Evolutionary conservation across 2,113 vertebrate species (phyloP), one percentile per base, ranked within the genome.

Genomic region (Sialia sialis): DNA sequence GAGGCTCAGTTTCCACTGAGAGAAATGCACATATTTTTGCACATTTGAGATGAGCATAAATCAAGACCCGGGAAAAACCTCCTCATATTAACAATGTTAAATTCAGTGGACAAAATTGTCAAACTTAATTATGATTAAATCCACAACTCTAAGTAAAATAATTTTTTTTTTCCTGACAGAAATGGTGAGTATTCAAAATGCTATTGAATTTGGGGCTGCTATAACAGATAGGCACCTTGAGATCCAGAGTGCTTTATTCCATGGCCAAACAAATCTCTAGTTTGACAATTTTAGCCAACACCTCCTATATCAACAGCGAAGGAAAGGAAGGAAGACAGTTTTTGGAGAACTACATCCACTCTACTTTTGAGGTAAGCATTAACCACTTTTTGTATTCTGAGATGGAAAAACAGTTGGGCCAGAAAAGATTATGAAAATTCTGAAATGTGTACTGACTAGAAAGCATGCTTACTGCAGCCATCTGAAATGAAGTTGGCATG

Each of bases 1-100:
- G 95, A 95, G 76, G 81, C 60, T 94, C 79, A 25, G 67, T 68
- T 96, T 96, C 87, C 49, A 5, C 32, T 89, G 80, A 93, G 36
- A 96, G 78, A 90, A 96, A 95, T 70, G 78, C 92, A 68, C 69
- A 29, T 73, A 54, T 89, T 95, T 96, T 95, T 94, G 87, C 66
- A 82, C 20, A 29, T 56, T 90, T 85, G 85, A 95, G 90, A 92
- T 23, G 56, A 93, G 25, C 64, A 64, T 66, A 86, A 68, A 78
- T 49, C 67, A 78, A 93, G 79, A 75, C 49, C 48, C 0, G 7
- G n/a, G 55, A 46, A 70, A 95, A 88, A 74, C 27, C 49, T 86
- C 36, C 43, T 89, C 30, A 0, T 44, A 30, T 60, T 72, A 67
- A 77, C 59, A 90, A 48, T 36, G 36, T 23, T 67, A 41, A 91